A percentile compares a stretch with the other conserved stretches of the same genome.
phyloP scores from a whole-genome alignment of 53 echinoderm and acorn worm genomes.

The Arbacia lixula region DNA sequence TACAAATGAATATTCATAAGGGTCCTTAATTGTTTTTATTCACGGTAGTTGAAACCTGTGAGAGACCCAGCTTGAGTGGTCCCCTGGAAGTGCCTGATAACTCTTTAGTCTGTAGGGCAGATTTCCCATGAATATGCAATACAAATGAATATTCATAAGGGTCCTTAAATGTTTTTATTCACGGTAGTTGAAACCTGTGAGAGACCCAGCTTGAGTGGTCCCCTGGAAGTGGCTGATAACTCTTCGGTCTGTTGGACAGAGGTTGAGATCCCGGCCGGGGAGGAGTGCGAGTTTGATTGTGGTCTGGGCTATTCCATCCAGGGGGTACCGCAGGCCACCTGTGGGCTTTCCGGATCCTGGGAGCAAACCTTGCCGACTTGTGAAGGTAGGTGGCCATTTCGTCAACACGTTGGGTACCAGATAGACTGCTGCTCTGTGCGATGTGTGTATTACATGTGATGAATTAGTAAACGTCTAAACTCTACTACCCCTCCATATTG shows the following conservation, averaged over 20 bases:
- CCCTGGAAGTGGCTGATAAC: conserved; percentile 44
- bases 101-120: too few species aligned
- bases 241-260: conserved; percentile 6
- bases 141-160: not conserved
- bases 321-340: not conserved
- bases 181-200: conserved; percentile 40
- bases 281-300: conserved; percentile 43
- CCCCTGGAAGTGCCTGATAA: conserved; percentile 13
- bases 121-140: not conserved
- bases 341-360: conserved; percentile 33
- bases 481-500: too few species aligned
- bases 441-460: too few species aligned
- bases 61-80: conserved; percentile 3
- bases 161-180: not conserved
- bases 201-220: conserved; percentile 28
- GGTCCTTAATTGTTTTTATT: not conserved
- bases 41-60: conserved; percentile 12
- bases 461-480: too few species aligned
- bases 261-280: conserved; percentile 44
- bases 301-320: conserved; percentile 34
- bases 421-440: too few species aligned
- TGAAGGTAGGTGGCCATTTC: conserved; percentile 37
- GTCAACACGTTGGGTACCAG: too few species aligned
- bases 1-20: not conserved
- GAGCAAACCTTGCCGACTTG: conserved; percentile 29